Evolutionary conservation across 2,113 vertebrate genomes (phyloP).

Genomic region (Salvelinus alpinus): DNA sequence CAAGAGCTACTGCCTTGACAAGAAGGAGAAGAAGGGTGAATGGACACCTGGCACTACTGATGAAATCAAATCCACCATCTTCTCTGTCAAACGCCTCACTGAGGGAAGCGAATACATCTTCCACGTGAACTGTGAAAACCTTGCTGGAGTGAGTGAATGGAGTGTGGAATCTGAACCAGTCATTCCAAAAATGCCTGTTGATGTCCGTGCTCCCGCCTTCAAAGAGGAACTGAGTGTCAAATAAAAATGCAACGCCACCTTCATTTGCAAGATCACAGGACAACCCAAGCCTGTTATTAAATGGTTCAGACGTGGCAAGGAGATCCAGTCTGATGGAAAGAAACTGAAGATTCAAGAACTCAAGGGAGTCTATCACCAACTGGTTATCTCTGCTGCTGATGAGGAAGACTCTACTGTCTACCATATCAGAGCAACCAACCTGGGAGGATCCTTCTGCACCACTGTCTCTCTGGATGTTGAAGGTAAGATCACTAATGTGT

Average conservation of each 20-base stretch:
- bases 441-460: slow-evolving; percentile 94
- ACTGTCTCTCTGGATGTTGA: slow-evolving; percentile 96
- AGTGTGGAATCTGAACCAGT: slow-evolving; percentile 86
- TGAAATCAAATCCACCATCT: slow-evolving; percentile 95
- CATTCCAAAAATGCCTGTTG: slow-evolving; percentile 82
- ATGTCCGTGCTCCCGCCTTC: slow-evolving; percentile 90
- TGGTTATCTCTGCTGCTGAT: slow-evolving; percentile 86
- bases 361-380: slow-evolving; percentile 95
- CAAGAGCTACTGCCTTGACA: slow-evolving; percentile 93
- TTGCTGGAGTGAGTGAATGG: slow-evolving; percentile 95
- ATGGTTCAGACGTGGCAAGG: slow-evolving; percentile 97
- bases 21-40: slow-evolving; percentile 92
- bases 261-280: slow-evolving; percentile 94
- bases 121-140: slow-evolving; percentile 97
- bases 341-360: slow-evolving; percentile 97
- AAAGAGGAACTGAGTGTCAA: slow-evolving; percentile 97
- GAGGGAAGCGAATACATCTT: slow-evolving; percentile 92
- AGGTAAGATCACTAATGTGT: slow-evolving; percentile 72
- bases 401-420: slow-evolving; percentile 97
- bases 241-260: slow-evolving; percentile 91
- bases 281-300: slow-evolving; percentile 97
- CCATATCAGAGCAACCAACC: slow-evolving; percentile 97
- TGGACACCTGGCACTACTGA: slow-evolving; percentile 92
- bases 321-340: slow-evolving; percentile 92
- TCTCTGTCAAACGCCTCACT: slow-evolving; percentile 87